Evolutionary conservation across 2,888 invertebrate species (phyloP).

Genomic region (Dugesia japonica): DNA sequence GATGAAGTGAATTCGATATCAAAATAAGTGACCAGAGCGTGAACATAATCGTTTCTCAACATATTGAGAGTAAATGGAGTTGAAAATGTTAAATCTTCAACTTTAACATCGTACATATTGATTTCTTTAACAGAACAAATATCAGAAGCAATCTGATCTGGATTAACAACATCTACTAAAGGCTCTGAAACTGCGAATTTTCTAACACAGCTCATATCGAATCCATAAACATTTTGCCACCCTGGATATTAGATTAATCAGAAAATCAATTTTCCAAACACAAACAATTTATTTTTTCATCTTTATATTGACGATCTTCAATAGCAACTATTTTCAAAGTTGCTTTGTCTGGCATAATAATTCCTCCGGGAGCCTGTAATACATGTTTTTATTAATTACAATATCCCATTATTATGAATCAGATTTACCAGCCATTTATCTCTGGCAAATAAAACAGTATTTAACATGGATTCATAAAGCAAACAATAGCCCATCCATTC

Average conservation of each 20-base stretch:
- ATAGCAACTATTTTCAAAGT: conserved; percentile 72
- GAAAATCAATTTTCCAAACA: conserved; percentile 10
- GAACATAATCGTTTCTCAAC: conserved; percentile 79
- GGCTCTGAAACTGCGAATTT: conserved; percentile 95
- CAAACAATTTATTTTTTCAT: conserved; percentile 91
- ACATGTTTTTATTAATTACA: not conserved
- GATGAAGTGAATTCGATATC: conserved; percentile 98
- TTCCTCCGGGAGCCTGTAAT: conserved; percentile 60
- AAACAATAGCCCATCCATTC: conserved; percentile 73
- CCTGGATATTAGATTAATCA: conserved; percentile 40
- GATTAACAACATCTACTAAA: conserved; percentile 90
- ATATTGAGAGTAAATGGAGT: conserved; percentile 55
- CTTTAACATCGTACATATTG: conserved; percentile 88
- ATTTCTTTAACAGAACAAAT: conserved; percentile 81
- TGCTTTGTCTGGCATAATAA: conserved; percentile 78
- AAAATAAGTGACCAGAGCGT: conserved; percentile 94
- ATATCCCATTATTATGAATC: not conserved
- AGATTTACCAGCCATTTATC: conserved; percentile 72
- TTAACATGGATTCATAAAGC: conserved; percentile 97
- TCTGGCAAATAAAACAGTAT: conserved; percentile 88
- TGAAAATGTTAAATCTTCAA: conserved; percentile 75
- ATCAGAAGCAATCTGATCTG: conserved; percentile 90
- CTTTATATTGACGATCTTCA: conserved; percentile 90
- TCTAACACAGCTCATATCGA: conserved; percentile 94
- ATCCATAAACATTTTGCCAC: conserved; percentile 99